Evolutionary conservation across 2,113 vertebrate species (phyloP), one percentile per base, ranked within the genome.

Genomic region (Montifringilla adamsi): DNA sequence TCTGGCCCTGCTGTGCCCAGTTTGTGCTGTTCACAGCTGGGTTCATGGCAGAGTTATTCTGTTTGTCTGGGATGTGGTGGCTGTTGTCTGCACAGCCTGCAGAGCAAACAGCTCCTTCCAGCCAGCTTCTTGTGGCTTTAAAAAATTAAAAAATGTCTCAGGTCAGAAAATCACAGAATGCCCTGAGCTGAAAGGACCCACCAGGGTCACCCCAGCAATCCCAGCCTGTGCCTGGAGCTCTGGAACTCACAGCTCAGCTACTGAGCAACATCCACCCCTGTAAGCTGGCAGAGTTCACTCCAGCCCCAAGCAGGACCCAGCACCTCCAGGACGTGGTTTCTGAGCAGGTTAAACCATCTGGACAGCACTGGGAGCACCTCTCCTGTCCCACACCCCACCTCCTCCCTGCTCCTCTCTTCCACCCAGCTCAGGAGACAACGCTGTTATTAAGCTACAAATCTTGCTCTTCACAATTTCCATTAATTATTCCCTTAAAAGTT

Each of bases 61-160:
- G 39, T 80, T 2, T 4, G 39, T 2, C 44, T 9, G 23, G 4
- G 73, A 3, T 0, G 6, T 8, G 10, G 5, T 5, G 47, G 5
- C 41, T 1, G 6, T 5, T 47, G 24, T 66, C 35, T 75, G 43
- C 2, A 11, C 1, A 1, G 11, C 15, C 15, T 2, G 13, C 64
- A 50, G 41, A 55, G 75, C 58, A 44, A 59, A 50, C 22, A 1
- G 11, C 11, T 52, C 26, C 62, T 37, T 27, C 52, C 60, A 41
- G 60, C 28, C 87, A 66, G 33, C 28, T 30, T 6, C 0, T 11
- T 18, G 8, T 2, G 55, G 26, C 58, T 56, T 56, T 28, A 13
- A 15, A 72, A 68, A 52, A 4, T 0, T 28, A 13, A 15, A 72
- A 68, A 52, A 4, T 0, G 2, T 1, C 78, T 52, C 67, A 13